A percentile compares a stretch with the other conserved stretches of the same genome.
Evolutionary conservation across 2,797 vertebrate genomes (phyloP).

Genomic region (Babyrousa celebensis): DNA sequence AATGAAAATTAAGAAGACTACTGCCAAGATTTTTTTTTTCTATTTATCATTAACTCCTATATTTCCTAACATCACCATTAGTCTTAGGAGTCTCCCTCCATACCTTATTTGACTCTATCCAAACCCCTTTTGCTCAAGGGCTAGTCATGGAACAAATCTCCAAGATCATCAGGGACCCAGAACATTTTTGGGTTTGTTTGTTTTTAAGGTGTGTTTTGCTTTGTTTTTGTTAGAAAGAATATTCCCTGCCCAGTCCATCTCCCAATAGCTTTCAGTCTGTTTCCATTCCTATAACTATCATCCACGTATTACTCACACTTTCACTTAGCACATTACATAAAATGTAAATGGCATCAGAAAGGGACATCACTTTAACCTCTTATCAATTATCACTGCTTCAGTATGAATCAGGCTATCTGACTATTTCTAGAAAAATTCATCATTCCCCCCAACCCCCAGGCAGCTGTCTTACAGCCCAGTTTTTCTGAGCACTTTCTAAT

Average conservation of each 20-base stretch:
- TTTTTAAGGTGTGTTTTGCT: constrained; percentile 50
- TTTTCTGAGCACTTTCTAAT: constrained; percentile 52
- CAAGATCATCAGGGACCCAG: not conserved
- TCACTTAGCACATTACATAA: not conserved
- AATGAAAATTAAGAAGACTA: constrained; percentile 78
- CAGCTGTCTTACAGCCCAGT: not conserved
- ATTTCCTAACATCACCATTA: not conserved
- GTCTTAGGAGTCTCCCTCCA: constrained; percentile 39
- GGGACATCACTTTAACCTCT: not conserved
- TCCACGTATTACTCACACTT: not conserved
- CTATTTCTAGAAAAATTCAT: constrained; percentile 66
- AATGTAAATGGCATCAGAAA: not conserved
- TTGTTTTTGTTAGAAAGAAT: constrained; percentile 36
- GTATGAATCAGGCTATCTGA: not conserved
- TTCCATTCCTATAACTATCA: constrained; percentile 6
- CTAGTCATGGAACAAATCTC: not conserved
- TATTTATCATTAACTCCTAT: constrained; percentile 53
- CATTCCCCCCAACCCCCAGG: not conserved
- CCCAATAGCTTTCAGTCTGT: not conserved
- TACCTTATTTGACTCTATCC: constrained; percentile 57
- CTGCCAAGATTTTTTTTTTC: constrained; percentile 1
- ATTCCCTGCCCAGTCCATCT: not conserved
- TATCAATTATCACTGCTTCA: constrained; percentile 12
- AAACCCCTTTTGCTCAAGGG: not conserved
- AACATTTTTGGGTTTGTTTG: constrained; percentile 31